Evolutionary conservation across 1,140 invertebrate genomes (phyloP), one percentile per base, ranked within the genome.

Genomic region (Melipona quadrifasciata): DNA sequence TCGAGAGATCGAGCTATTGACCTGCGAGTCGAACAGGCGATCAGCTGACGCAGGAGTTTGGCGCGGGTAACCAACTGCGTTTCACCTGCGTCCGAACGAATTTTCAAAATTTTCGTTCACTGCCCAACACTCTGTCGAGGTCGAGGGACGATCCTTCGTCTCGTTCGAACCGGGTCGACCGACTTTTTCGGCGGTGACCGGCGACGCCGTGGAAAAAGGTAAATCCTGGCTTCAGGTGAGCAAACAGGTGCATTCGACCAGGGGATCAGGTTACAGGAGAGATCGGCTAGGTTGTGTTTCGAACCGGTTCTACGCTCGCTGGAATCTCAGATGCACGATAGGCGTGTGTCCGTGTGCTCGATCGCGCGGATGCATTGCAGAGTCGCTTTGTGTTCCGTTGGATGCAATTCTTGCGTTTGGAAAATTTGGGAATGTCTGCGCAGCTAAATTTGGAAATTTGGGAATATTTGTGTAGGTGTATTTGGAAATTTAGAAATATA

Each of bases 231-330:
- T 93, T 92, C 87, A 90, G 91, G 90, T 93, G 91, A 92, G 89
- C 91, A 91, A 93, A 92, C 91, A 92, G 91, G 91, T 93, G 91
- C 89, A 91, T 87, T 86, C 75, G 91, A 92, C 80, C 89, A 93
- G 91, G 92, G 77, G 81, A 92, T 89, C 91, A 93, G 87, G 81
- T 91, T 89, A 85, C 89, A 74, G 34, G 80, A 82, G 91, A 90
- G 91, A 91, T 92, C 88, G 82, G 79, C 58, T 80, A 84, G 80
- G 68, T 87, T 78, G 73, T 74, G 31, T 90, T 86, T 75, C 86
- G 82, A 89, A 91, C 85, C 87, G 87, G 87, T 90, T 91, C 76
- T 17, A 21, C 70, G 64, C 24, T 77, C 58, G 61, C 51, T 64
- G 75, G 67, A 80, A 87, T 78, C 77, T 81, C 77, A 75, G 55